phyloP scores from a whole-genome alignment of 2,888 invertebrate species.

The Dichetophora obliterata region DNA sequence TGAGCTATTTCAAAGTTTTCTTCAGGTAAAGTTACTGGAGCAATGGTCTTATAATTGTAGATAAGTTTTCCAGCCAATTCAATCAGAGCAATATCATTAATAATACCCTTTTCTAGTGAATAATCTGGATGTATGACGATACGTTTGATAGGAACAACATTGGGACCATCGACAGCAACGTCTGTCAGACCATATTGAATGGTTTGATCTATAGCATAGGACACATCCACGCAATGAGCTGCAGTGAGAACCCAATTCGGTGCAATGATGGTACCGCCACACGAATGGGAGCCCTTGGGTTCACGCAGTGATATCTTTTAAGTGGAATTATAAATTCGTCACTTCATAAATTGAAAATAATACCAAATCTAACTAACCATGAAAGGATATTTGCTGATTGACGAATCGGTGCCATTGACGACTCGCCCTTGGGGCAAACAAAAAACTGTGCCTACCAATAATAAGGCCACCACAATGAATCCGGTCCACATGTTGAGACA shows the following conservation, averaged over 20 bases:
- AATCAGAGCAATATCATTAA: conserved; percentile 69
- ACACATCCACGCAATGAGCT: conserved; percentile 59
- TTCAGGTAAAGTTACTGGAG: conserved; percentile 59
- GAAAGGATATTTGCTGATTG: conserved; percentile 59
- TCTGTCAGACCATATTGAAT: conserved; percentile 59
- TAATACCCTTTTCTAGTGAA: conserved; percentile 52
- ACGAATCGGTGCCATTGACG: conserved; percentile 63
- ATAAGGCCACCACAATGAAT: conserved; percentile 27
- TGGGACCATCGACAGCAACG: conserved; percentile 52
- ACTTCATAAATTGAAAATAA: not conserved
- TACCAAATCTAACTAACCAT: conserved; percentile 51
- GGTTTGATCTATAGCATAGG: conserved; percentile 41
- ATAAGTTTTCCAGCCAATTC: conserved; percentile 57
- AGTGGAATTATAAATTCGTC: not conserved
- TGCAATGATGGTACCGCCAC: conserved; percentile 59
- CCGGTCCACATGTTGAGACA: conserved; percentile 18
- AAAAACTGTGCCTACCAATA: conserved; percentile 41
- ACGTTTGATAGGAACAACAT: conserved; percentile 55
- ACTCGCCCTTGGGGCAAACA: conserved; percentile 57
- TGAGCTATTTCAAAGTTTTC: conserved; percentile 56
- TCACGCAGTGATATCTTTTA: conserved; percentile 56
- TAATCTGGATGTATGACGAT: conserved; percentile 66
- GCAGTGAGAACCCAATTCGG: conserved; percentile 59
- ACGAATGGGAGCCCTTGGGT: conserved; percentile 56
- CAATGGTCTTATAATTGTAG: conserved; percentile 56